Evolutionary conservation across 2,888 invertebrate species (phyloP).

Genomic region (Chromoteleia sp.): DNA sequence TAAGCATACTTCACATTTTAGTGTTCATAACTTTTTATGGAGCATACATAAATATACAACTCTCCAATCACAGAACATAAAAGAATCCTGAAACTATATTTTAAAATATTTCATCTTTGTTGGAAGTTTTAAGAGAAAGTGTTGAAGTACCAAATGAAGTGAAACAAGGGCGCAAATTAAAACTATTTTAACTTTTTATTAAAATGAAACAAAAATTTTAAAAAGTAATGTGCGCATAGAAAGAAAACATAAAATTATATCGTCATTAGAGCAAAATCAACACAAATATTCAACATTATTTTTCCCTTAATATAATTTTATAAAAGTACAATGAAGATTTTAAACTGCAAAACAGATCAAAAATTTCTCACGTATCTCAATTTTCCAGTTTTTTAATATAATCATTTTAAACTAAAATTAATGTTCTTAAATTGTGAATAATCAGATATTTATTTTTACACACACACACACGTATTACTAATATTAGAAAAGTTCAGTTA

Average conservation of each 20-base stretch:
- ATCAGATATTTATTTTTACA: not conserved
- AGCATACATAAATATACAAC: constrained; percentile 23
- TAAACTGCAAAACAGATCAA: too few relatives aligned
- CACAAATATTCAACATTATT: too few relatives aligned
- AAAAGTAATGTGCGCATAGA: too few relatives aligned
- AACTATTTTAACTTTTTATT: constrained; percentile 2
- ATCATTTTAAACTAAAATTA: too few relatives aligned
- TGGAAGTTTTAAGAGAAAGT: constrained; percentile 9
- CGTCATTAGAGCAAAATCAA: too few relatives aligned
- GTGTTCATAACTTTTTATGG: constrained; percentile 42
- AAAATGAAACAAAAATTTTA: not conserved
- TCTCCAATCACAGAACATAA: constrained; percentile 37
- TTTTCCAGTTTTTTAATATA: too few relatives aligned
- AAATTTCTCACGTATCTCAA: too few relatives aligned
- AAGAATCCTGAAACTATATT: constrained; percentile 12
- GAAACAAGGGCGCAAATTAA: constrained; percentile 1
- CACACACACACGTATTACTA: too few relatives aligned
- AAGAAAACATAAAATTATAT: too few relatives aligned
- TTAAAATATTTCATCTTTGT: constrained; percentile 28
- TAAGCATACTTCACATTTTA: constrained; percentile 33
- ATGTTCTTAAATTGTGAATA: constrained; percentile 1
- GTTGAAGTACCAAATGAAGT: not conserved
- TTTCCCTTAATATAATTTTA: too few relatives aligned
- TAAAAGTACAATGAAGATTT: too few relatives aligned
- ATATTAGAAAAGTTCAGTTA: constrained; percentile 12